Conservation (phyloP, 2,797 vertebrate genomes). For the Xerus rutilus region DNA sequence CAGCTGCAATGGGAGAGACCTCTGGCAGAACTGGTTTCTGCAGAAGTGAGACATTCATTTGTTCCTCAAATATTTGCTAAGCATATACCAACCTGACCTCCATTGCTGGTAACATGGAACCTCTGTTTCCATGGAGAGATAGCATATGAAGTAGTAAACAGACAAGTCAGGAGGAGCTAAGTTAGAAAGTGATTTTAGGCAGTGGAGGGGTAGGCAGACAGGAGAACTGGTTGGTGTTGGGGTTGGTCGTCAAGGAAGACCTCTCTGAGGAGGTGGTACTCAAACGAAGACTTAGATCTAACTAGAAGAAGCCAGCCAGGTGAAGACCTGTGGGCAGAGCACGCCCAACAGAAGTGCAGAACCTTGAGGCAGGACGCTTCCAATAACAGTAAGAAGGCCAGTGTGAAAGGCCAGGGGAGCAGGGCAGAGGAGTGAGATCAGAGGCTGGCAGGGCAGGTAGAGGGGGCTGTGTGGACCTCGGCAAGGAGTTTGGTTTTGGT, state of each 20-base stretch:
- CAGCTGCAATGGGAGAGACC: neutral
- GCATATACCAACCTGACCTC: neutral
- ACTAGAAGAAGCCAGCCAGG: neutral
- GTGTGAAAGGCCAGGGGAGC: neutral
- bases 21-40: neutral
- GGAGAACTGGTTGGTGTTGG: neutral
- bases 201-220: neutral
- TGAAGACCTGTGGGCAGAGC: neutral
- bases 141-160: neutral
- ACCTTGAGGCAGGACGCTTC: neutral
- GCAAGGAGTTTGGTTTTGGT: neutral
- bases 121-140: neutral
- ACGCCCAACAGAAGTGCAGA: neutral
- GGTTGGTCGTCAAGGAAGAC: neutral
- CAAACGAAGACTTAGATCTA: neutral
- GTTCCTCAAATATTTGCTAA: neutral
- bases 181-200: neutral
- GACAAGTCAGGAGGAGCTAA: neutral
- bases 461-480: neutral
- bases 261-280: neutral
- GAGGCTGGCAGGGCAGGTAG: neutral
- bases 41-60: neutral
- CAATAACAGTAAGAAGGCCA: neutral
- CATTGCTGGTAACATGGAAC: neutral
- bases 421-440: neutral